phyloP scores from a whole-genome alignment of 2,113 vertebrate species.

The Formicarius rufipectus region DNA sequence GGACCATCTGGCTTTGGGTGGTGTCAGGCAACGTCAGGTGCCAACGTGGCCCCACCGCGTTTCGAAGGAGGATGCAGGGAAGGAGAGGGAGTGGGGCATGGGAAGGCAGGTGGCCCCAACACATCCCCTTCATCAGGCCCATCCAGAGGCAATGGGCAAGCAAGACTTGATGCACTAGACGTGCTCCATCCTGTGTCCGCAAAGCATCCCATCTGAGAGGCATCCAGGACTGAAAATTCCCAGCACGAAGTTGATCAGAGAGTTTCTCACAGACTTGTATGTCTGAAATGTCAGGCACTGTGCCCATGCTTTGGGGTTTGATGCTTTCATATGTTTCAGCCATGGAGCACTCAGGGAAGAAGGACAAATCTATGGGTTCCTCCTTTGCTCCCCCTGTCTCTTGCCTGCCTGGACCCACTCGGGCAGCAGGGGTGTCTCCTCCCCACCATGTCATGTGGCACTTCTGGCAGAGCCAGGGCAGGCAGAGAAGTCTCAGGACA shows the following conservation, averaged over 20 bases:
- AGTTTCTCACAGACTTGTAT: background rate
- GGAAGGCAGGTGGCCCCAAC: background rate
- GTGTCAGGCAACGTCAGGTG: background rate
- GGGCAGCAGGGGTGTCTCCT: background rate
- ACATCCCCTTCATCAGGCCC: background rate
- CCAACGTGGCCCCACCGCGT: accelerated
- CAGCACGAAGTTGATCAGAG: background rate
- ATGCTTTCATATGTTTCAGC: background rate
- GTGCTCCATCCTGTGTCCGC: background rate
- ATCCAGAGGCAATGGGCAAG: background rate
- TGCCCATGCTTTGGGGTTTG: background rate
- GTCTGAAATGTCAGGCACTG: background rate
- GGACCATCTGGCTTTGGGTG: background rate
- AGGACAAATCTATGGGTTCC: background rate
- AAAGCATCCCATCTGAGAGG: background rate
- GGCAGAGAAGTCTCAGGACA: background rate
- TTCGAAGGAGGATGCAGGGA: background rate
- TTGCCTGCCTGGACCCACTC: accelerated
- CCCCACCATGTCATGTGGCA: background rate
- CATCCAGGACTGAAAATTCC: background rate
- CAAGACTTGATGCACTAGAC: background rate
- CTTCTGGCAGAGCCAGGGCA: background rate
- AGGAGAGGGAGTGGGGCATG: background rate
- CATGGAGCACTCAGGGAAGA: background rate
- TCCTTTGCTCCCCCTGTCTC: slow-evolving; percentile 2